Conservation (phyloP, 2,797 vertebrate species). For the Liparis tanakae region DNA sequence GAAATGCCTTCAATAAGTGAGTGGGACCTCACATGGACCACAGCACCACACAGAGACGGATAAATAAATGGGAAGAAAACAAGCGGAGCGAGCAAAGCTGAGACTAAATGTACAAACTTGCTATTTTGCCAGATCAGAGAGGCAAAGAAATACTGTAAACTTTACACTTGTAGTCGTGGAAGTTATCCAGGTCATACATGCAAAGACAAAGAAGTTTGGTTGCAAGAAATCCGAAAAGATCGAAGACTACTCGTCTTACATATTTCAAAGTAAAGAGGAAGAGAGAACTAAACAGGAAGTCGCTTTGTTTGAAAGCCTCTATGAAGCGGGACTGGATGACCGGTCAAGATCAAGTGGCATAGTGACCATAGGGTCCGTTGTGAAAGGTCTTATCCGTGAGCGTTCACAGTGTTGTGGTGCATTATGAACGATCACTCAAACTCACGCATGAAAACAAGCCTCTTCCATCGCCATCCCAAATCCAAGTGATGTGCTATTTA, state of each 20-base stretch:
- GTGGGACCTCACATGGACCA: slow-evolving; percentile 14
- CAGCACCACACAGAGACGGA: slow-evolving; percentile 26
- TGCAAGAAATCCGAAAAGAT: slow-evolving; percentile 4
- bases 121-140: slow-evolving; percentile 1
- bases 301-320: background rate
- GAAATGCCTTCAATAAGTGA: slow-evolving; percentile 33
- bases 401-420: slow-evolving; percentile 50
- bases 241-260: slow-evolving; percentile 7
- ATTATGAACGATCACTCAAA: slow-evolving; percentile 2
- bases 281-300: slow-evolving; percentile 1
- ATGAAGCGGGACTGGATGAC: background rate
- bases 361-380: slow-evolving; percentile 26
- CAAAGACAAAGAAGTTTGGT: slow-evolving; percentile 26
- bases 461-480: slow-evolving; percentile 4
- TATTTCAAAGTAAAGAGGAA: background rate
- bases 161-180: slow-evolving; percentile 15
- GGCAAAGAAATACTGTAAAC: slow-evolving; percentile 41
- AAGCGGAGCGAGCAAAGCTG: background rate
- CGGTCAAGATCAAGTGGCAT: background rate
- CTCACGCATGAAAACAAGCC: background rate
- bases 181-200: slow-evolving; percentile 37
- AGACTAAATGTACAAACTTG: background rate
- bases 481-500: background rate
- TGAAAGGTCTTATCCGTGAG: slow-evolving; percentile 32
- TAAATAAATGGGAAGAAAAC: slow-evolving; percentile 17